These are phyloP conservation scores for Eristalis pertinax DNA, from an alignment of 2,888 invertebrate genomes.

Conservation along the genomic window DNA sequence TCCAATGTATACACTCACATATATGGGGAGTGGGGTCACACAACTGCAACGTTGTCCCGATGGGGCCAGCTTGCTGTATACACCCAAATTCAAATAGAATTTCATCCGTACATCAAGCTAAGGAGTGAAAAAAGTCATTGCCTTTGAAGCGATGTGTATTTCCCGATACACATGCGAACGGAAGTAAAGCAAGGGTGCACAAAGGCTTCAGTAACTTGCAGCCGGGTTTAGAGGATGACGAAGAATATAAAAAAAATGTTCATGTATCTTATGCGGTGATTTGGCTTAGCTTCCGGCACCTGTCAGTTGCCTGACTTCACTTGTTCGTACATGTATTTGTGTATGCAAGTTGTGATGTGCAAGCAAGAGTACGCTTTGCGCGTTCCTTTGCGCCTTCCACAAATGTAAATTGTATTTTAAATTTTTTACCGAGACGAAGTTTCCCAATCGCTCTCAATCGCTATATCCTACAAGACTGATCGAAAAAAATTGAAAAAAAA, in stretches of 20 bases:
- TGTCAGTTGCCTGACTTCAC: conserved; percentile 36
- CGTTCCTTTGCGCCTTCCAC: conserved; percentile 22
- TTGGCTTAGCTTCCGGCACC: conserved; percentile 57
- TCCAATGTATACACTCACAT: not conserved
- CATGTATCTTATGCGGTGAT: conserved; percentile 31
- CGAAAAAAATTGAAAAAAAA: too few species aligned
- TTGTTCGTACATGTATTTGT: conserved; percentile 5
- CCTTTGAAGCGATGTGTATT: conserved; percentile 46
- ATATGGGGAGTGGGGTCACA: not conserved
- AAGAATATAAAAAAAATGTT: not conserved
- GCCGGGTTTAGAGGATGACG: not conserved
- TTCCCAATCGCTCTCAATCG: too few species aligned
- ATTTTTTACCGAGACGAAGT: too few species aligned
- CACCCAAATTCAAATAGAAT: conserved; percentile 40
- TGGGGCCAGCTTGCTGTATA: conserved; percentile 11
- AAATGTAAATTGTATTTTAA: conserved; percentile 14
- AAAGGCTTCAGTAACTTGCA: conserved; percentile 6
- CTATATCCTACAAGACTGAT: too few species aligned
- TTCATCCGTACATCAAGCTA: conserved; percentile 42
- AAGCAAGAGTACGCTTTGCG: not conserved
- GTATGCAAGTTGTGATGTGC: not conserved
- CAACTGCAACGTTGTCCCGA: conserved; percentile 21
- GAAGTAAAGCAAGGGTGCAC: conserved; percentile 16
- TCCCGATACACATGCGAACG: conserved; percentile 14
- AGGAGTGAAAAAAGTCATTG: conserved; percentile 39